Evolutionary conservation across 2,113 vertebrate genomes (phyloP), one percentile per base, ranked within the genome.

Genomic region (Ptychochromis oligacanthus): DNA sequence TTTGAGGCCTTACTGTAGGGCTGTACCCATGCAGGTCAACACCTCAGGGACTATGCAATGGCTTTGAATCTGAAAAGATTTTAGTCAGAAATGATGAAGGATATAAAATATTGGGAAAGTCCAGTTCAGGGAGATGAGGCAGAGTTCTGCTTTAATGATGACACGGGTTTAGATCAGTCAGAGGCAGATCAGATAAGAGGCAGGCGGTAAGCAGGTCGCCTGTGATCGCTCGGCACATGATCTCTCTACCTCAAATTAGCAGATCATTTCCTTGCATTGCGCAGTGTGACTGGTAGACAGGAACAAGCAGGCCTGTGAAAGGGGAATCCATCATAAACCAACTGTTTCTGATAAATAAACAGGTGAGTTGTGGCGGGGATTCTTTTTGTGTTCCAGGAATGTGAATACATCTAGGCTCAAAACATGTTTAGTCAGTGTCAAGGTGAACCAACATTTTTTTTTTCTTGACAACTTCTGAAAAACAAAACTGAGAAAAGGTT

Each of bases 401-500:
- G 26, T 17, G 62, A 85, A 64, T 14, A 43, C 18, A 26, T 74
- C 57, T 72, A 31, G 24, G 56, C 72, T 89, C 31, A 87, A 87
- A 77, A 77, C 72, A 78, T 59, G 65, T 78, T 77, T 57, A 75
- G 34, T 62, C 75, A 65, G 49, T 17, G 43, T 79, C 28, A 34
- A 59, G 79, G 77, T 86, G 72, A 92, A 86, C 57, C 46, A 83
- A 85, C 22, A 62, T 59, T 11, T 18, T 43, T 49, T 5, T 82
- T 80, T 80, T 75, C 40, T 76, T 84, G 10, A 79, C 22, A 88
- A 90, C 93, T 88, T 88, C 91, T 94, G 94, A 97, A 97, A 95
- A 97, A 96, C 96, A 97, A 97, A 97, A 99, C 96, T 94, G 96
- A 97, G 95, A 96, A 96, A 93, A 92, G 96, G 85, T 94, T 93